A percentile compares a stretch with the other conserved stretches of the same genome.
Conservation (phyloP, 2,888 invertebrate genomes). For the Salticus scenicus region DNA sequence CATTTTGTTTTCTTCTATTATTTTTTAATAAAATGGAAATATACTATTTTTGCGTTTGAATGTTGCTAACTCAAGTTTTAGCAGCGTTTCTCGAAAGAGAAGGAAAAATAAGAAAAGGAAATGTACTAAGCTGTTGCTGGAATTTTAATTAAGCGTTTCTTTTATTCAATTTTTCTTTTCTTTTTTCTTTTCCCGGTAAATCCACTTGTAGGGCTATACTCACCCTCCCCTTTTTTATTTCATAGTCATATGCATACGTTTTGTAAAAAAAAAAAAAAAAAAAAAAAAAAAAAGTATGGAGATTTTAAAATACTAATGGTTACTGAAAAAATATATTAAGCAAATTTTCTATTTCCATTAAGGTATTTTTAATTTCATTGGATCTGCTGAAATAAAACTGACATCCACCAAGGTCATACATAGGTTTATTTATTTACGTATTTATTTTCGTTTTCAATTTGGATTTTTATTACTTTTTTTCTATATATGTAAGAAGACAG, state of each 20-base stretch:
- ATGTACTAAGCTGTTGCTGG: constrained; percentile 5
- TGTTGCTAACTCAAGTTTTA: not conserved
- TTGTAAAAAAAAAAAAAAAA: too few relatives aligned
- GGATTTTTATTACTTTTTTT: too few relatives aligned
- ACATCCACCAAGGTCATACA: too few relatives aligned
- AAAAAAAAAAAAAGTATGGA: not conserved
- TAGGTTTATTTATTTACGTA: too few relatives aligned
- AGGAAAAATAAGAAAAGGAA: constrained; percentile 19
- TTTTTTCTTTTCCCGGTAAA: constrained; percentile 20
- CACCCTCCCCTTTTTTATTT: too few relatives aligned
- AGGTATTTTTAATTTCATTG: not conserved
- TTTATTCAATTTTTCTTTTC: constrained; percentile 5
- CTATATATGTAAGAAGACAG: too few relatives aligned
- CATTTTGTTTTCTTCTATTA: too few relatives aligned
- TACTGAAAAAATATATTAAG: not conserved
- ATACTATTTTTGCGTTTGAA: constrained; percentile 41
- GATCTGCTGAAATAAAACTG: not conserved
- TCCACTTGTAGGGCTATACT: constrained; percentile 18
- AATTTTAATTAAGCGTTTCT: constrained; percentile 62
- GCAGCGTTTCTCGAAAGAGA: constrained; percentile 32
- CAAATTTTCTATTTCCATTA: not conserved
- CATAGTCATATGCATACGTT: too few relatives aligned
- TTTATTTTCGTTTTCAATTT: too few relatives aligned
- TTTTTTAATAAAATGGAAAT: constrained; percentile 43
- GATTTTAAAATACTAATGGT: not conserved